A percentile compares a stretch with the other conserved stretches of the same genome.
phyloP scores from a whole-genome alignment of 2,113 vertebrate species.

The Ictalurus punctatus region DNA sequence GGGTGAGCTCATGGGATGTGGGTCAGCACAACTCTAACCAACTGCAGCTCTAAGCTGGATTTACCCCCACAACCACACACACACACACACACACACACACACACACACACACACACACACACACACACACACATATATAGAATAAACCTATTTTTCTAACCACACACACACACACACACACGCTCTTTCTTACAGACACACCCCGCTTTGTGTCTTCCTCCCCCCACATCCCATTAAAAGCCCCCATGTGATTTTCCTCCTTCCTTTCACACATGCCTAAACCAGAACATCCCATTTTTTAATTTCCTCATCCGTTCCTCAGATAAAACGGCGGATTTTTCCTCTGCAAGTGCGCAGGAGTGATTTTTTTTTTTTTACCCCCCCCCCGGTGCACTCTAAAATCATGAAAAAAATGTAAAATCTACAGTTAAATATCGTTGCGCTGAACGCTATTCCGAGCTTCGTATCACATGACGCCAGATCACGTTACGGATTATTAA shows the following conservation, averaged over 20 bases:
- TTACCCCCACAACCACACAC: conserved; percentile 27
- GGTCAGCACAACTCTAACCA: conserved; percentile 53
- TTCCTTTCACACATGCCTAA: background rate
- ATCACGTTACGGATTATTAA: background rate
- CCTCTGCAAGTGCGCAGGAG: background rate
- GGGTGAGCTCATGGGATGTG: conserved; percentile 40
- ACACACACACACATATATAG: conserved; percentile 14
- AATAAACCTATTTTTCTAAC: conserved; percentile 9
- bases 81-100: conserved; percentile 19
- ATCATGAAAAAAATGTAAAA: background rate
- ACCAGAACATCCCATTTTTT: conserved; percentile 14
- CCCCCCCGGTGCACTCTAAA: too few relatives aligned
- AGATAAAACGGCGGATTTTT: conserved; percentile 12
- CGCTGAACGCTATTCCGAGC: background rate
- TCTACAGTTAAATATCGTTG: background rate
- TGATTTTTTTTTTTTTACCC: too few relatives aligned
- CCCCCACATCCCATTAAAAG: conserved; percentile 14
- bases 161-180: conserved; percentile 9
- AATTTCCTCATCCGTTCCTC: background rate
- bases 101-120: too few relatives aligned
- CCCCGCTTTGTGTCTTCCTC: background rate
- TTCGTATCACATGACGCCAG: background rate
- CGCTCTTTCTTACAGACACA: background rate
- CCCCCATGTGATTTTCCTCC: conserved; percentile 12
- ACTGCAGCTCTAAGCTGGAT: conserved; percentile 53